Conservation (phyloP, 2,888 invertebrate species). For the Salticus scenicus region DNA sequence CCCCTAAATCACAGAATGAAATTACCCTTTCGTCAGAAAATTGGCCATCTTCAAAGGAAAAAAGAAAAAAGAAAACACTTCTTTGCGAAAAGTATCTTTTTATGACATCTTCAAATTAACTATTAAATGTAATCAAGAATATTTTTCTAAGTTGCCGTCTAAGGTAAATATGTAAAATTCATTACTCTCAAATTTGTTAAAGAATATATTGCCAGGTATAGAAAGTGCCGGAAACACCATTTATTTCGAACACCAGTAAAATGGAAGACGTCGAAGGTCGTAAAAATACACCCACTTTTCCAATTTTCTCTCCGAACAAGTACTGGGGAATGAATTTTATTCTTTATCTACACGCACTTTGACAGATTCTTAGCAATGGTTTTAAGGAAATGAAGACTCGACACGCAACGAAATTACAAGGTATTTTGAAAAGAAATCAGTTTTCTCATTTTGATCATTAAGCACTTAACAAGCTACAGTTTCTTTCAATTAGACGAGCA, state of each 20-base stretch:
- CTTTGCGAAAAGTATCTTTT: no score
- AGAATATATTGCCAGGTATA: no score
- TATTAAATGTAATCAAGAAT: no score
- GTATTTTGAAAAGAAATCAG: not conserved
- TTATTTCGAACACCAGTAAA: not conserved
- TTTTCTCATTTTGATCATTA: not conserved
- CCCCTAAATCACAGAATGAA: no score
- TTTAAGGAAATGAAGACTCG: not conserved
- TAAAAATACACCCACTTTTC: slow-evolving; percentile 17
- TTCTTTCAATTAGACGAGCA: no score
- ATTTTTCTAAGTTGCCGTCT: no score
- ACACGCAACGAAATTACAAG: slow-evolving; percentile 2
- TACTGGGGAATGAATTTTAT: slow-evolving; percentile 28
- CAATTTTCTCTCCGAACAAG: slow-evolving; percentile 9
- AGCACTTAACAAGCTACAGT: not conserved
- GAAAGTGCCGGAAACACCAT: slow-evolving; percentile 3
- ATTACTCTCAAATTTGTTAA: not conserved
- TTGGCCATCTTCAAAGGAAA: no score
- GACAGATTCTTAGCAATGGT: slow-evolving; percentile 12
- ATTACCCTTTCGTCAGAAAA: no score
- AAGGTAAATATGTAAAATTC: not conserved
- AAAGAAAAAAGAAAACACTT: no score
- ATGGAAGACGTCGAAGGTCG: slow-evolving; percentile 20
- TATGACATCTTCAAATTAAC: no score
- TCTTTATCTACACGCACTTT: slow-evolving; percentile 32